Evolutionary conservation across 1,140 invertebrate genomes (phyloP).

Genomic region (Acromyrmex heyeri): DNA sequence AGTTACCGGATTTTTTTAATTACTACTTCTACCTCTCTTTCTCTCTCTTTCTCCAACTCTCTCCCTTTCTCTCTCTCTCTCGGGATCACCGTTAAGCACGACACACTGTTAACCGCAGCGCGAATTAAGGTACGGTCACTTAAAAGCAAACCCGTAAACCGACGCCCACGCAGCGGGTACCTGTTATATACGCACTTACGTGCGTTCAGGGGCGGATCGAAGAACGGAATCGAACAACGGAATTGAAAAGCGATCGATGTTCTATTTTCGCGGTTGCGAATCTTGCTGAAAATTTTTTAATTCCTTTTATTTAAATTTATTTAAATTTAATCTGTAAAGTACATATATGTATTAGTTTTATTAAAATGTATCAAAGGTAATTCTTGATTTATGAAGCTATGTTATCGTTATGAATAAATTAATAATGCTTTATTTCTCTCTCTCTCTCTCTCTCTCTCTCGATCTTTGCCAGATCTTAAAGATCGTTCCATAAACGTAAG

Average conservation of each 20-base stretch:
- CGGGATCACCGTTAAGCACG: constrained; percentile 74
- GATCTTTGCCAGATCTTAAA: background rate
- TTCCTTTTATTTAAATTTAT: background rate
- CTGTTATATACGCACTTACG: constrained; percentile 63
- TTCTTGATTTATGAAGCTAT: background rate
- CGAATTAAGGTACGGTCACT: constrained; percentile 73
- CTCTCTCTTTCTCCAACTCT: background rate
- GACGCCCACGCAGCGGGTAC: constrained; percentile 77
- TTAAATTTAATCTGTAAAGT: background rate
- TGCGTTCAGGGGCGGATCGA: constrained; percentile 66
- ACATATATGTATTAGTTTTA: background rate
- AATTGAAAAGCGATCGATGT: background rate
- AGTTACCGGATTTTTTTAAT: constrained; percentile 78
- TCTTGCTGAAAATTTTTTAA: background rate
- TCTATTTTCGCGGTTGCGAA: background rate
- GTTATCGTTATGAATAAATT: background rate
- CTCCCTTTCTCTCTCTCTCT: background rate
- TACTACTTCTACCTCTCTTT: constrained; percentile 51
- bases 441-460: background rate
- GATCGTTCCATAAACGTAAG: background rate
- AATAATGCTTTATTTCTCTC: background rate
- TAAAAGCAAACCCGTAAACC: constrained; percentile 78
- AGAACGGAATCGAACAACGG: constrained; percentile 17
- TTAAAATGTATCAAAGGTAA: background rate
- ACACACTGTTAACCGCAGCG: constrained; percentile 70